Conservation (phyloP, 2,113 vertebrate genomes). For the Axis porcinus region DNA sequence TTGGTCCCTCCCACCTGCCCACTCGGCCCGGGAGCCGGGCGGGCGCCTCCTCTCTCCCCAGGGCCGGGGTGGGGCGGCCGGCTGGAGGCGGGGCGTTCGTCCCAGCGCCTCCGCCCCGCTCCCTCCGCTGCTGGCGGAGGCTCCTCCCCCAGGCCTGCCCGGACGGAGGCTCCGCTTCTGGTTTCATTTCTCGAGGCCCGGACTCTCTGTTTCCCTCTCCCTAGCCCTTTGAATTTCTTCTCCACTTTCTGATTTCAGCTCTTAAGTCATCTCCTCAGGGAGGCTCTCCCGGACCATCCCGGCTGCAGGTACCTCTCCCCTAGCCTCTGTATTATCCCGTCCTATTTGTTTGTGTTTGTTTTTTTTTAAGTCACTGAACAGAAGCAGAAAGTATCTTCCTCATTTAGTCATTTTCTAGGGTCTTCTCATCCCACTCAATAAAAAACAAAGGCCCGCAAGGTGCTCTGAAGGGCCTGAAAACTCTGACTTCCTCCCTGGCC, state of each 20-base stretch:
- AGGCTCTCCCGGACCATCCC: neutral
- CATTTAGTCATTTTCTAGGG: neutral
- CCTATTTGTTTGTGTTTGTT: constrained; percentile 62
- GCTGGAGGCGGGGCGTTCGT: constrained; percentile 73
- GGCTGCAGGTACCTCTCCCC: constrained; percentile 58
- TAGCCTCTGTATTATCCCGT: constrained; percentile 75
- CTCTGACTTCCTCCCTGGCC: neutral
- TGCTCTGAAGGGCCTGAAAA: neutral
- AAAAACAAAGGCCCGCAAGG: neutral
- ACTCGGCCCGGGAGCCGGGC: constrained; percentile 18
- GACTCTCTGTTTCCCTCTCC: neutral
- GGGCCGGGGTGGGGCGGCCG: constrained; percentile 79
- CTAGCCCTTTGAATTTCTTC: neutral
- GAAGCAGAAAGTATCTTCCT: neutral
- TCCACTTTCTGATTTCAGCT: neutral
- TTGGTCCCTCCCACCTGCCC: neutral
- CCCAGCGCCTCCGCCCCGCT: constrained; percentile 64
- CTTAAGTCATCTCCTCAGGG: neutral
- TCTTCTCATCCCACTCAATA: neutral
- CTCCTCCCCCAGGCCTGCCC: neutral
- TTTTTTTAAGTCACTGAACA: constrained; percentile 78
- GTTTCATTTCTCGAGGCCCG: constrained; percentile 12
- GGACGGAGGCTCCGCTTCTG: neutral
- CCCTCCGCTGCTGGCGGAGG: constrained; percentile 51
- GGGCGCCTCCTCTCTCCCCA: constrained; percentile 26